Base-by-base conservation (phyloP, 2,113 vertebrate species). In the Gulo gulo region DNA sequence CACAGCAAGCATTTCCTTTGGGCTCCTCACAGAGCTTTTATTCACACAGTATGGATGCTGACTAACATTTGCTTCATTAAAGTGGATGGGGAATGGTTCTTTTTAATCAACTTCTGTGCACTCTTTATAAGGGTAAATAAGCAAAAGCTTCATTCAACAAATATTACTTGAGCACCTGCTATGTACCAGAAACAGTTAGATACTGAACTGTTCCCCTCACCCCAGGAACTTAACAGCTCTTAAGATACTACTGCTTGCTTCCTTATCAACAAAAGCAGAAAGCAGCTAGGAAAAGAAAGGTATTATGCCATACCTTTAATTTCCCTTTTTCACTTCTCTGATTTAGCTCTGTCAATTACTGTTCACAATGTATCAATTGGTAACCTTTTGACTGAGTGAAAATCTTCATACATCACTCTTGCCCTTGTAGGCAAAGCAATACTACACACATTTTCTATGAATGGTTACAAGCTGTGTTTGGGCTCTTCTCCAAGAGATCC, bases 401-500 rank as follows among this genome's bases (percentile, higher is more conserved):
- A 80, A 88, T 88, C 73, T 89, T 97, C 80, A 42, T 16, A 76
- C 73, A 31, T 80, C 55, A 91, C 29, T 36, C 52, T 85, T 91
- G 20, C 42, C 24, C 6, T 97, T 92, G 50, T 59, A 36, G 63
- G 63, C 50, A 42, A 1, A 85, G 9, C 6, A 67, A 23, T 42
- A 11, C 76, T 78, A 92, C 14, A 79, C 1, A 45, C 1, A 1
- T 79, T 95, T 81, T 83, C 71, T 83, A 24, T 95, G 92, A 96
- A 95, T 81, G 76, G 29, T 88, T 71, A 18, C 63, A 84, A 92
- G 52, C 65, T 74, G 55, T 80, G n/a, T 47, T 93, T 42, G 42
- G 91, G 69, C 86, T 96, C 13, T 91, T 91, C 47, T 97, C n/a
- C 90, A 97, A 95, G 92, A 96, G 93, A 61, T 36, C 61, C 55